Conservation (phyloP, 2,888 invertebrate species). For the Meliscaeva auricollis region DNA sequence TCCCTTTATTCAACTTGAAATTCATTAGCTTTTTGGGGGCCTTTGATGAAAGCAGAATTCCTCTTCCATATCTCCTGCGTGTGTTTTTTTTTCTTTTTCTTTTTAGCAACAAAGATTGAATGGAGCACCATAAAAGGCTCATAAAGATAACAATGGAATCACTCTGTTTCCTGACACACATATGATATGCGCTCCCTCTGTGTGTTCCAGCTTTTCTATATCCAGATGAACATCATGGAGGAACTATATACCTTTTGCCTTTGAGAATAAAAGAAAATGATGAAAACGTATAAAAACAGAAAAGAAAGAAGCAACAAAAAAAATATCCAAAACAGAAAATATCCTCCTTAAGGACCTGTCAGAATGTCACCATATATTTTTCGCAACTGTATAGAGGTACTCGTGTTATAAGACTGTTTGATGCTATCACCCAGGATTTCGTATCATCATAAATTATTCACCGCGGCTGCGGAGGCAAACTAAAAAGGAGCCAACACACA, state of each 20-base stretch:
- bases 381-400: conserved; percentile 42
- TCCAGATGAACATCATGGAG: conserved; percentile 11
- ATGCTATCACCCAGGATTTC: conserved; percentile 72
- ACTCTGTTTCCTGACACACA: conserved; percentile 50
- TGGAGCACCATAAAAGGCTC: conserved; percentile 39
- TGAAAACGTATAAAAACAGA: conserved; percentile 24
- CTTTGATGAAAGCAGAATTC: conserved; percentile 25
- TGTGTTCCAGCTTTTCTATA: neutral
- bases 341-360: conserved; percentile 75
- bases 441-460: conserved; percentile 74
- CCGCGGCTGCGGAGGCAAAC: conserved; percentile 61
- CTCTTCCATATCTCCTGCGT: neutral
- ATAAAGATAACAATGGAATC: conserved; percentile 62
- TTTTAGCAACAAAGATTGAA: conserved; percentile 56
- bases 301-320: neutral
- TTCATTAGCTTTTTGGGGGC: conserved; percentile 65
- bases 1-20: conserved; percentile 54
- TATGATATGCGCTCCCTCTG: conserved; percentile 47
- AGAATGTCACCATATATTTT: conserved; percentile 73
- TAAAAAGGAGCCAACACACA: conserved; percentile 62
- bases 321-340: conserved; percentile 38
- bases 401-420: conserved; percentile 71
- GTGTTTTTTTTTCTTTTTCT: neutral
- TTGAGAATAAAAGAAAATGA: conserved; percentile 37
- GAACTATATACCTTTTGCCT: conserved; percentile 47